A percentile compares a stretch with the other conserved stretches of the same genome.
Conservation (phyloP, 2,797 vertebrate genomes). For the Graptemys geographica region DNA sequence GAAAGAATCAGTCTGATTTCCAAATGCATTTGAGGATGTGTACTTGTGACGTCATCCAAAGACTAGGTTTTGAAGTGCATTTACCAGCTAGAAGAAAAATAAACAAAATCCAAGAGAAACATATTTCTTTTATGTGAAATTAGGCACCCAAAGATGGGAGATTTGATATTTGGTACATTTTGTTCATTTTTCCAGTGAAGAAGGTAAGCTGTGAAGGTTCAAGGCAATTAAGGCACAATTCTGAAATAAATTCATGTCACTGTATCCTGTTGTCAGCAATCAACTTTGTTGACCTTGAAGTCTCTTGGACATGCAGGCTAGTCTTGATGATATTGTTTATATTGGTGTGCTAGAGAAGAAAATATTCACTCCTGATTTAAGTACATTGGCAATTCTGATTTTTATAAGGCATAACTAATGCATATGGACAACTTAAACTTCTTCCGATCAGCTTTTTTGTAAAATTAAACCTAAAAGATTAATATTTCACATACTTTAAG, state of each 20-base stretch:
- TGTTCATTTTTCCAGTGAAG: neutral
- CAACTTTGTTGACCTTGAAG: neutral
- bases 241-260: neutral
- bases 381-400: neutral
- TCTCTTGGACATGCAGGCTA: neutral
- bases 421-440: neutral
- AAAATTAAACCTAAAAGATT: neutral
- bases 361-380: neutral
- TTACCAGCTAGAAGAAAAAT: neutral
- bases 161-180: neutral
- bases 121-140: neutral
- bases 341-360: neutral
- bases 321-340: neutral
- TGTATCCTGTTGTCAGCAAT: neutral
- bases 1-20: neutral
- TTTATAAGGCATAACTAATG: neutral
- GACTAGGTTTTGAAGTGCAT: neutral
- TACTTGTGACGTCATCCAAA: neutral
- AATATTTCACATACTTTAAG: neutral
- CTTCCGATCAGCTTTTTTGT: neutral
- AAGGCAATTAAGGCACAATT: neutral
- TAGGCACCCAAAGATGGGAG: neutral
- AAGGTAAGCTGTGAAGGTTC: neutral
- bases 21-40: neutral
- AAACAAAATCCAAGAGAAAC: neutral